phyloP scores from a whole-genome alignment of 2,888 invertebrate species.

The Lissocephala sabroskyi region DNA sequence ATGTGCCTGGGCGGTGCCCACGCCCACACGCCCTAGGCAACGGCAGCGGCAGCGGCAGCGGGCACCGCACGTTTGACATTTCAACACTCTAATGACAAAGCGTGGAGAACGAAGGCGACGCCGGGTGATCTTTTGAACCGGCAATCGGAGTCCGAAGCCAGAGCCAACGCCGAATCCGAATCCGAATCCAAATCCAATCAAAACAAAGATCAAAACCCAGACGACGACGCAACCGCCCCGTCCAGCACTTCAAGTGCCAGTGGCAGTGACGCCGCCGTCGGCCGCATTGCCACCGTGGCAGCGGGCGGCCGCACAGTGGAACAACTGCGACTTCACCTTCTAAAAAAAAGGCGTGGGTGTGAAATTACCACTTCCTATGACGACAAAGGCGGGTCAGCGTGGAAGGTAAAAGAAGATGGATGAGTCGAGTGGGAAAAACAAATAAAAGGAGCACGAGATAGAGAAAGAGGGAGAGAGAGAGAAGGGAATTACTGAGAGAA shows the following conservation, averaged over 20 bases:
- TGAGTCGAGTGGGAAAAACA: no score
- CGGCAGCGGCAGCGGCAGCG: no score
- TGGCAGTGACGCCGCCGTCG: slow-evolving; percentile 15
- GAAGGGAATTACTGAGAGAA: no score
- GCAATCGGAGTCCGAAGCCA: slow-evolving; percentile 10
- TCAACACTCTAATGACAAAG: slow-evolving; percentile 53
- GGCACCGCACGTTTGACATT: slow-evolving; percentile 35
- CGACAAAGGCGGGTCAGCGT: no score
- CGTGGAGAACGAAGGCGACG: slow-evolving; percentile 31
- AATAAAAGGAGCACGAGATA: no score
- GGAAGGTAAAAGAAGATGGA: no score
- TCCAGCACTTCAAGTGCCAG: slow-evolving; percentile 35
- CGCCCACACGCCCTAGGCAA: not conserved
- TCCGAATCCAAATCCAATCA: slow-evolving; percentile 37
- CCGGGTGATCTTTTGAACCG: slow-evolving; percentile 40
- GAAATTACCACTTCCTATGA: no score
- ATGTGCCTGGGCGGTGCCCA: slow-evolving; percentile 26
- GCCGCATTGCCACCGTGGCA: slow-evolving; percentile 4
- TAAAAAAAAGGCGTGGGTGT: no score
- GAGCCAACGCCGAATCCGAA: slow-evolving; percentile 13
- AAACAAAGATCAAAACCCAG: slow-evolving; percentile 58
- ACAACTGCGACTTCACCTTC: no score
- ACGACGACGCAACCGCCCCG: slow-evolving; percentile 18
- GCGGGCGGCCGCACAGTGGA: slow-evolving; percentile 27
- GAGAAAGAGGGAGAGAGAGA: no score